Conservation (phyloP, 92 coral and sea anemone species). For the Pocillopora grandis region DNA sequence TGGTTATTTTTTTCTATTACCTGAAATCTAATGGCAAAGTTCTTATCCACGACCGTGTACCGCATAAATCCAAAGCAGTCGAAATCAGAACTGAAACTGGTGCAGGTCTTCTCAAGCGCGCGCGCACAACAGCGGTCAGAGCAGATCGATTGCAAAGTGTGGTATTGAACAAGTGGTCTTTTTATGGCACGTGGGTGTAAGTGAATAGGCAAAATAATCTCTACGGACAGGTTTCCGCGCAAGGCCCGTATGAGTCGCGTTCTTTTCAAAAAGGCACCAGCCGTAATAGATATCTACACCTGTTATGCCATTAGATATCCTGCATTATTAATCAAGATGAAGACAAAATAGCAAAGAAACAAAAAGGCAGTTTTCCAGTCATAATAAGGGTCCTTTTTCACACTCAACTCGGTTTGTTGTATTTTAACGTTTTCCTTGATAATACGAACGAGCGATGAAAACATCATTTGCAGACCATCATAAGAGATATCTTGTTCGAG, state of each 20-base stretch:
- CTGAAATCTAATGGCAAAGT: not conserved
- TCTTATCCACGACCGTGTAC: not conserved
- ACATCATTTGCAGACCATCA: not conserved
- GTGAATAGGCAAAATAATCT: constrained; percentile 28
- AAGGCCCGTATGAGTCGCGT: constrained; percentile 27
- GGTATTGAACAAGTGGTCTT: constrained; percentile 3
- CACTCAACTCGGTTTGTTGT: not conserved
- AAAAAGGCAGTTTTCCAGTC: not conserved
- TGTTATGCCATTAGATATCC: constrained; percentile 44
- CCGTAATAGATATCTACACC: constrained; percentile 34
- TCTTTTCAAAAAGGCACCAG: constrained; percentile 51
- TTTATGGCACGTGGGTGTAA: constrained; percentile 36
- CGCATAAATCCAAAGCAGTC: not conserved
- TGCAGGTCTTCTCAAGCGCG: not conserved
- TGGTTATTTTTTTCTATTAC: not conserved
- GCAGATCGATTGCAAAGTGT: constrained; percentile 22
- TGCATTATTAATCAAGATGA: constrained; percentile 42
- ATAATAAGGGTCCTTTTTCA: not conserved
- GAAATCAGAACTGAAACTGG: not conserved
- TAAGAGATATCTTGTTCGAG: not conserved
- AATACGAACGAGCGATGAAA: not conserved
- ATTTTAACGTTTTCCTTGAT: not conserved
- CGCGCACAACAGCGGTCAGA: constrained; percentile 3
- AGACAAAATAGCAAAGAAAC: constrained; percentile 31
- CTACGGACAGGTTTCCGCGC: constrained; percentile 19